phyloP scores from a whole-genome alignment of 2,797 vertebrate genomes.

The Trichosurus vulpecula region DNA sequence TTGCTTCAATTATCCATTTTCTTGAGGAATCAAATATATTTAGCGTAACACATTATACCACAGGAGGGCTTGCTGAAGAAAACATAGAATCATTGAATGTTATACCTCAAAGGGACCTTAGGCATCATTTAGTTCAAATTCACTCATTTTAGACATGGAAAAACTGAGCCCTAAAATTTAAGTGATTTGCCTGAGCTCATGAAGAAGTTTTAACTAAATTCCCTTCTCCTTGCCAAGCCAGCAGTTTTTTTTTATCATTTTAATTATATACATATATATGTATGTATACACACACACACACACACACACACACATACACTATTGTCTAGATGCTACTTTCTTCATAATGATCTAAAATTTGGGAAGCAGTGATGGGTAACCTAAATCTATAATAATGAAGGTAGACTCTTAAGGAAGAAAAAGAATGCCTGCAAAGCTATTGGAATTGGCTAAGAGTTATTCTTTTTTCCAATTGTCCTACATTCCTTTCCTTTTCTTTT shows the following conservation, averaged over 20 bases:
- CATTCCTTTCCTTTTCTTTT: not conserved
- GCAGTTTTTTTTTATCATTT: not conserved
- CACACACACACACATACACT: too few species aligned
- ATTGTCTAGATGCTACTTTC: slow-evolving; percentile 2
- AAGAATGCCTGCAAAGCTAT: not conserved
- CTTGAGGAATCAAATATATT: slow-evolving; percentile 31
- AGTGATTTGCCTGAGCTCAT: not conserved
- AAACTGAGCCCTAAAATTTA: not conserved
- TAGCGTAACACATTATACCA: slow-evolving; percentile 9
- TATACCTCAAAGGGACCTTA: slow-evolving; percentile 15
- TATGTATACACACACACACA: rapidly evolving
- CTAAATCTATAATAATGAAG: not conserved
- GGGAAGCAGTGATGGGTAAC: not conserved
- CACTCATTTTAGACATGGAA: slow-evolving; percentile 1
- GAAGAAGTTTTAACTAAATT: slow-evolving; percentile 3
- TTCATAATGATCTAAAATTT: slow-evolving; percentile 31
- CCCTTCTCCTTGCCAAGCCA: not conserved
- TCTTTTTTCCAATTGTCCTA: not conserved
- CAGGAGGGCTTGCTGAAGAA: slow-evolving; percentile 1
- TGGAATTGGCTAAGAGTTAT: not conserved
- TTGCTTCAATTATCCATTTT: slow-evolving; percentile 36
- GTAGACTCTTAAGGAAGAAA: slow-evolving; percentile 13
- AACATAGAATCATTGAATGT: slow-evolving; percentile 14
- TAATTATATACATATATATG: not conserved
- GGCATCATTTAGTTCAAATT: not conserved